A percentile compares a stretch with the other conserved stretches of the same genome.
phyloP scores from a whole-genome alignment of 2,888 invertebrate genomes.

The Parasteatoda lunata region DNA sequence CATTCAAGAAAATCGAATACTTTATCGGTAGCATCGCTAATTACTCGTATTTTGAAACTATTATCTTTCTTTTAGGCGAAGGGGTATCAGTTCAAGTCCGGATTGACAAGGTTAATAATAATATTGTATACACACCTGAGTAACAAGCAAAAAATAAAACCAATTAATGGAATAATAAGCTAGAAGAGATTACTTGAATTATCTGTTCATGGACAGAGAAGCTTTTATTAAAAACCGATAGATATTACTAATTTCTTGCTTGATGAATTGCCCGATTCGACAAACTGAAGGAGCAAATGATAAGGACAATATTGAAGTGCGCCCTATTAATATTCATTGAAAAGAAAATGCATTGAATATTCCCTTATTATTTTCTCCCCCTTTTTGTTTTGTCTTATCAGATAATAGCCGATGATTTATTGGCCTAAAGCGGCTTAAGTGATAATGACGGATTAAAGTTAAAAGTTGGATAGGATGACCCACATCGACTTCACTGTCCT shows the following conservation, averaged over 20 bases:
- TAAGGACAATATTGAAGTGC: conserved; percentile 24
- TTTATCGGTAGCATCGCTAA: conserved; percentile 40
- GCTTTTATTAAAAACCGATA: conserved; percentile 69
- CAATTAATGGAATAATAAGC: conserved; percentile 68
- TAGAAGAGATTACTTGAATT: conserved; percentile 58
- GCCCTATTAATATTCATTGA: conserved; percentile 67
- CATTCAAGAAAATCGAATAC: conserved; percentile 53
- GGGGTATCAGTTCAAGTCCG: conserved; percentile 19
- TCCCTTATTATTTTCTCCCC: conserved; percentile 36
- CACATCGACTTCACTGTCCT: conserved; percentile 49
- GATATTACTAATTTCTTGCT: conserved; percentile 64
- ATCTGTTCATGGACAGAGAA: conserved; percentile 60
- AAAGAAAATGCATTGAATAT: neutral
- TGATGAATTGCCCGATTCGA: conserved; percentile 66
- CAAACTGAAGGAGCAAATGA: conserved; percentile 40
- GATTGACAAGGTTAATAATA: conserved; percentile 64
- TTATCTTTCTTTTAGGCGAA: conserved; percentile 41
- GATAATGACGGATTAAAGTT: conserved; percentile 69
- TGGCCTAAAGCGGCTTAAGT: conserved; percentile 67
- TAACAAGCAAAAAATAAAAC: conserved; percentile 44
- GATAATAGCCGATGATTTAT: conserved; percentile 67
- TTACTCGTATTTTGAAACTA: conserved; percentile 55
- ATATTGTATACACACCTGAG: conserved; percentile 54
- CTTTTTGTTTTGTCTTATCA: conserved; percentile 58
- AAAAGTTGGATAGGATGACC: conserved; percentile 62